A percentile compares a stretch with the other conserved stretches of the same genome.
phyloP scores from a whole-genome alignment of 2,888 invertebrate species.

The Catocala fraxini region DNA sequence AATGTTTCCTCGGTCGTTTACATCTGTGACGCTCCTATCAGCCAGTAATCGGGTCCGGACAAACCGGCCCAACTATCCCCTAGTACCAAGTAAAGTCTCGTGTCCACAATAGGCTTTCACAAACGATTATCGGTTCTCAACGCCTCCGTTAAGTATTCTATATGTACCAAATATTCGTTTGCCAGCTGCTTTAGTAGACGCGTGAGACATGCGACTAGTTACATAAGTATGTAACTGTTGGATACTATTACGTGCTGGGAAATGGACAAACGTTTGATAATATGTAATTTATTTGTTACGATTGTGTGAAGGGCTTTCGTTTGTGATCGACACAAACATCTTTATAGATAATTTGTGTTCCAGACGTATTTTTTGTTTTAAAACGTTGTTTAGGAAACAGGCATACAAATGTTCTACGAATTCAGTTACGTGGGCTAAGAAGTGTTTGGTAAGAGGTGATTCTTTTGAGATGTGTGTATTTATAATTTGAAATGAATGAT shows the following conservation, averaged over 20 bases:
- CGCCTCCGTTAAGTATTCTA: conserved; percentile 23
- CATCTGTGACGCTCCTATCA: conserved; percentile 28
- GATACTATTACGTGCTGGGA: conserved; percentile 31
- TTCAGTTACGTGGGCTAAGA: not conserved
- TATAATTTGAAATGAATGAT: no score
- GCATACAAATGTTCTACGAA: not conserved
- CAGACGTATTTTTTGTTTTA: not conserved
- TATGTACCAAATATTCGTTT: conserved; percentile 34
- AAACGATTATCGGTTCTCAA: conserved; percentile 39
- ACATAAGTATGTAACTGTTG: conserved; percentile 39
- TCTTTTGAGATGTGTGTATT: no score
- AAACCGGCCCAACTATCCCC: conserved; percentile 26
- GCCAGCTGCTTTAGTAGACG: conserved; percentile 17
- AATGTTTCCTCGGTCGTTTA: conserved; percentile 35
- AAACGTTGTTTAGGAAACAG: not conserved
- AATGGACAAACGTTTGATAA: conserved; percentile 42
- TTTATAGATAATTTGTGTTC: conserved; percentile 34
- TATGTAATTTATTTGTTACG: conserved; percentile 47
- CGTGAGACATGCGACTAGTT: conserved; percentile 48
- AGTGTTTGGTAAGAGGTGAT: no score
- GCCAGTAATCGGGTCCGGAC: conserved; percentile 19
- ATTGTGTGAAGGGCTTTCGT: conserved; percentile 32
- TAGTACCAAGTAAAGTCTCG: conserved; percentile 21
- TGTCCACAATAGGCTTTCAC: conserved; percentile 18
- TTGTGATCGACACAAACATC: conserved; percentile 38